A percentile compares a stretch with the other conserved stretches of the same genome.
phyloP scores from a whole-genome alignment of 2,113 vertebrate species.

The Smithornis capensis region DNA sequence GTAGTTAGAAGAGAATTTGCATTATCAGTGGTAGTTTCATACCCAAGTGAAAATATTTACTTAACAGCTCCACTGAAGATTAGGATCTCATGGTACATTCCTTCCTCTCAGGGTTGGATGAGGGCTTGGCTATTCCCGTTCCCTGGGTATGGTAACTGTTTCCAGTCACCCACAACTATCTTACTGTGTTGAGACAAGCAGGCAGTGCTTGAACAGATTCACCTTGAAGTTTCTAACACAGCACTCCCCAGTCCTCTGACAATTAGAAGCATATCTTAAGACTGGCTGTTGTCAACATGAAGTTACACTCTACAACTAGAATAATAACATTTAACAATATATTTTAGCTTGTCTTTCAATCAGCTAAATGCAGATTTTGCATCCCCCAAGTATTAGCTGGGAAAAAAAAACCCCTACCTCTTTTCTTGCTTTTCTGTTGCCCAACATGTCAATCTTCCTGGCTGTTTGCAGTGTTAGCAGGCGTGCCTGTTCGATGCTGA shows the following conservation, averaged over 20 bases:
- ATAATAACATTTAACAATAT: neutral
- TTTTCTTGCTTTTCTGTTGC: constrained; percentile 82
- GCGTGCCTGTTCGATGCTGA: constrained; percentile 88
- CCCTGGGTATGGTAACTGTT: neutral
- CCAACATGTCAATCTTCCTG: constrained; percentile 75
- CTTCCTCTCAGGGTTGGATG: neutral
- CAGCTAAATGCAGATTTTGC: neutral
- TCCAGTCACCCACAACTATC: neutral
- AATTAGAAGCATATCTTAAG: neutral
- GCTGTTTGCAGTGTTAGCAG: constrained; percentile 87
- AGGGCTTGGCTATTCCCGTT: neutral
- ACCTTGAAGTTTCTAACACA: neutral
- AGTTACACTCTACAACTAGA: neutral
- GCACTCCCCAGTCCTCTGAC: neutral
- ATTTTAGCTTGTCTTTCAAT: neutral
- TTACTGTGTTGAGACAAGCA: neutral
- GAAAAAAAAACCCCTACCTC: constrained; percentile 75
- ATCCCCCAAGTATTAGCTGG: no score
- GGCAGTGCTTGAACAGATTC: neutral
- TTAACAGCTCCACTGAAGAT: neutral
- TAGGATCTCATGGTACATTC: neutral
- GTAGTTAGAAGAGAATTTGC: neutral
- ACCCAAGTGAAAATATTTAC: neutral
- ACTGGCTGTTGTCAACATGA: neutral
- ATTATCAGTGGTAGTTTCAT: neutral